Evolutionary conservation across 2,797 vertebrate species (phyloP).

Genomic region (Coendou prehensilis): DNA sequence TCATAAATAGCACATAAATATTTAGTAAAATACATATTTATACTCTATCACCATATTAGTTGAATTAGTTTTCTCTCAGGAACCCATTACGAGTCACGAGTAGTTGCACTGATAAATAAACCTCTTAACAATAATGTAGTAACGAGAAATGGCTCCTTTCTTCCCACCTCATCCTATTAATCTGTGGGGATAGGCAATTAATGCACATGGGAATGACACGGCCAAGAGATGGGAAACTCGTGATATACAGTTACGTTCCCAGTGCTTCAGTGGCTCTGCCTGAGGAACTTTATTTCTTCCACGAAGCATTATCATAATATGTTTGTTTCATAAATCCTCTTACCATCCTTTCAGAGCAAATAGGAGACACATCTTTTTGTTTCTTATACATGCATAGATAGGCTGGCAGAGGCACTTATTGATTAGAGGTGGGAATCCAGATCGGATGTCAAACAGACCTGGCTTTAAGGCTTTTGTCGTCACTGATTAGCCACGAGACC

Average conservation of each 20-base stretch:
- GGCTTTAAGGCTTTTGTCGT: background rate
- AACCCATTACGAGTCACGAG: conserved; percentile 46
- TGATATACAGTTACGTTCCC: background rate
- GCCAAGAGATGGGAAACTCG: background rate
- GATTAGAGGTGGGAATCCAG: background rate
- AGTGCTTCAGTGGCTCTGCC: conserved; percentile 4
- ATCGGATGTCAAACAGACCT: background rate
- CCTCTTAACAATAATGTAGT: conserved; percentile 55
- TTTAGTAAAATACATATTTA: conserved; percentile 60
- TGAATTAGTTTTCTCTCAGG: conserved; percentile 65
- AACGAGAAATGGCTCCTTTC: conserved; percentile 54
- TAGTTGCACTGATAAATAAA: conserved; percentile 57
- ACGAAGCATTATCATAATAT: conserved; percentile 45
- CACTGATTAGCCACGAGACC: background rate
- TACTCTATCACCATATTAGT: conserved; percentile 35
- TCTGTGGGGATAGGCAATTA: conserved; percentile 50
- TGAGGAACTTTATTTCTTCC: conserved; percentile 54
- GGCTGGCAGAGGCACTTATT: background rate
- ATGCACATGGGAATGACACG: background rate
- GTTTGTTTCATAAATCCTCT: conserved; percentile 66
- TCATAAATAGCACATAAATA: conserved; percentile 29
- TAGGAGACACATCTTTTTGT: background rate
- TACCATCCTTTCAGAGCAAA: conserved; percentile 41
- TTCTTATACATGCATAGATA: background rate
- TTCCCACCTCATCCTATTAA: conserved; percentile 18